phyloP scores from a whole-genome alignment of 2,888 invertebrate genomes.

The Apoda limacodes region DNA sequence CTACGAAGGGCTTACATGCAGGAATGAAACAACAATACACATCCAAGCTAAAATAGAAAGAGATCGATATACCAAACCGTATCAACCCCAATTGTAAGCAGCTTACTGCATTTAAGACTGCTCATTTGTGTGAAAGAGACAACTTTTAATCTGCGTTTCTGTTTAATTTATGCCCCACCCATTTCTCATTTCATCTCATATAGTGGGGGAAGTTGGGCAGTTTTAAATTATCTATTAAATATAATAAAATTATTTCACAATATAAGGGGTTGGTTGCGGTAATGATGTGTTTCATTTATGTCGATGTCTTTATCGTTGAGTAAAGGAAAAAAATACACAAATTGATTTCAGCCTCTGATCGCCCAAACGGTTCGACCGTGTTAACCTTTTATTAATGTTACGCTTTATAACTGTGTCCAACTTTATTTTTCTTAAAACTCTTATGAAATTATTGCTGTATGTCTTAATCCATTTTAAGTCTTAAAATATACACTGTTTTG shows the following conservation, averaged over 20 bases:
- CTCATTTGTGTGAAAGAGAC: conserved; percentile 62
- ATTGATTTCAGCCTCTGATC: no score
- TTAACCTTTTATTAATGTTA: no score
- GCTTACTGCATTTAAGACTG: conserved; percentile 58
- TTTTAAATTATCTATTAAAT: conserved; percentile 70
- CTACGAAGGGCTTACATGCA: conserved; percentile 41
- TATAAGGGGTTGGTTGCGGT: conserved; percentile 67
- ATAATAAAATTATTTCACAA: conserved; percentile 67
- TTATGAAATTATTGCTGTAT: no score
- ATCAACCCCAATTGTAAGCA: conserved; percentile 62
- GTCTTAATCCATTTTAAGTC: no score
- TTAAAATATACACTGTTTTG: no score
- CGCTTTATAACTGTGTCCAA: no score
- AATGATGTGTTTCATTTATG: conserved; percentile 65
- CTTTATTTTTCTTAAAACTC: no score
- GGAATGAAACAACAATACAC: conserved; percentile 39
- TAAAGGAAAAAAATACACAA: no score
- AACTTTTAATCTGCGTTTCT: conserved; percentile 36
- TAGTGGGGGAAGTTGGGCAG: conserved; percentile 64
- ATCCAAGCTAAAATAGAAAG: conserved; percentile 31
- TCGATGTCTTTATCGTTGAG: conserved; percentile 46
- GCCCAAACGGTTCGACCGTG: no score
- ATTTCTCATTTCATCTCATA: conserved; percentile 49
- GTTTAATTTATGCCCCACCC: conserved; percentile 52
- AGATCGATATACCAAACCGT: conserved; percentile 35